phyloP scores from a whole-genome alignment of 1,140 invertebrate species.

The Berghia stephanieae region DNA sequence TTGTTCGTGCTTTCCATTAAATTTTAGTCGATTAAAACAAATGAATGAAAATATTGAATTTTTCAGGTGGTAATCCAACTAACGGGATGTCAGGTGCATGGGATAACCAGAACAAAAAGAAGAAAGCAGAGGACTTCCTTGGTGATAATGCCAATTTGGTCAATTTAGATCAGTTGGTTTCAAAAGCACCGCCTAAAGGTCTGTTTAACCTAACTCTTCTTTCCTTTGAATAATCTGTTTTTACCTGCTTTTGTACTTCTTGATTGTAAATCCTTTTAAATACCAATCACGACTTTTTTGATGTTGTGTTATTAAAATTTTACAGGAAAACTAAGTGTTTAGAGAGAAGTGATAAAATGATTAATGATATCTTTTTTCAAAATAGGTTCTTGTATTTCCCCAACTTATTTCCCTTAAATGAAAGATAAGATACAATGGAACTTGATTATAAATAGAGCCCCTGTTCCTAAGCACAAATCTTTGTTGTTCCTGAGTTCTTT shows the following conservation, averaged over 20 bases:
- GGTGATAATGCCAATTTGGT: slow-evolving; percentile 59
- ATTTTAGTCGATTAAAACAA: too few species aligned
- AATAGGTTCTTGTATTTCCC: too few species aligned
- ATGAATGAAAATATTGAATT: too few species aligned
- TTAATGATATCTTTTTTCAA: not conserved
- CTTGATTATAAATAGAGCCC: too few species aligned
- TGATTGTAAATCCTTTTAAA: too few species aligned
- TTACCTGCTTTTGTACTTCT: not conserved
- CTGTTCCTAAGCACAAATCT: too few species aligned
- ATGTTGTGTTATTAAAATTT: not conserved
- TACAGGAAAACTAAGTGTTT: not conserved
- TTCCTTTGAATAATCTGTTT: not conserved
- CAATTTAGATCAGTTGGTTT: slow-evolving; percentile 61
- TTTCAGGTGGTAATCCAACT: not conserved
- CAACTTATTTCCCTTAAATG: too few species aligned
- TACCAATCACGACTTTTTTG: not conserved
- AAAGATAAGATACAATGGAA: too few species aligned
- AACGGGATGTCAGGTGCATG: slow-evolving; percentile 37
- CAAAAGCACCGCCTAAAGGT: slow-evolving; percentile 49
- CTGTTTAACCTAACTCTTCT: not conserved
- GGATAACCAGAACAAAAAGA: slow-evolving; percentile 43
- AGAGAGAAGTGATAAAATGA: not conserved
- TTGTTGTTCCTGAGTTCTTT: too few species aligned
- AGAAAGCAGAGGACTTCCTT: slow-evolving; percentile 62
- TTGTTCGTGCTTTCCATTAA: too few species aligned